phyloP scores from a whole-genome alignment of 2,888 invertebrate species.

The Notodonta ziczac region DNA sequence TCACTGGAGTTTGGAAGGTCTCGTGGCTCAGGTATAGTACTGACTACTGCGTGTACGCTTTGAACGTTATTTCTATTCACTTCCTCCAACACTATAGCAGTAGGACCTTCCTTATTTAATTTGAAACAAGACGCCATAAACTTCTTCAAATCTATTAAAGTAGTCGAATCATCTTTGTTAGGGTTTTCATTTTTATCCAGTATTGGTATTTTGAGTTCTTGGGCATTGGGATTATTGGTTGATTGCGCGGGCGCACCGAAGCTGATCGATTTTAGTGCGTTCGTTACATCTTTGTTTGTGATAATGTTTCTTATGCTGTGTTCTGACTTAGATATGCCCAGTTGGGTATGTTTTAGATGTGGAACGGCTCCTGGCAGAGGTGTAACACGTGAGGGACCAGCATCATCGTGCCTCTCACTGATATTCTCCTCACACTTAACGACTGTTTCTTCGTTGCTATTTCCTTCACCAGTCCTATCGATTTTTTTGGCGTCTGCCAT shows the following conservation, averaged over 20 bases:
- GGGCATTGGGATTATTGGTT: conserved; percentile 48
- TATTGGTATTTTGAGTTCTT: conserved; percentile 61
- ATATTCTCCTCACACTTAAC: conserved; percentile 23
- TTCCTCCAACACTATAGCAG: conserved; percentile 42
- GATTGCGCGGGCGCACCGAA: conserved; percentile 49
- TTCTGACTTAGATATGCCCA: conserved; percentile 75
- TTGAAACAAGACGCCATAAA: conserved; percentile 75
- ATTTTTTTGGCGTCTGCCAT: conserved; percentile 67
- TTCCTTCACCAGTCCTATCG: conserved; percentile 46
- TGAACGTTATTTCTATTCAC: conserved; percentile 43
- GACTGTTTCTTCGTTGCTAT: conserved; percentile 37
- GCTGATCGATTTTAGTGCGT: conserved; percentile 68
- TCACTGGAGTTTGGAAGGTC: conserved; percentile 49
- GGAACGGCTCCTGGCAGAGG: conserved; percentile 65
- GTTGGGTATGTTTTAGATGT: conserved; percentile 31
- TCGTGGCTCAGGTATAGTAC: conserved; percentile 34
- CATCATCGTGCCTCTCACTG: conserved; percentile 52
- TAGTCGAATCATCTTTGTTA: conserved; percentile 51
- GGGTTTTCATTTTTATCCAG: conserved; percentile 40
- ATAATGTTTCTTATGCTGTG: conserved; percentile 70
- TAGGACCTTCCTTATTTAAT: conserved; percentile 53
- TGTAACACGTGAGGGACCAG: conserved; percentile 65
- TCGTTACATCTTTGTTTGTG: conserved; percentile 67
- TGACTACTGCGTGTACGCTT: conserved; percentile 45
- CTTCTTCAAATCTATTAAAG: conserved; percentile 65